These are phyloP conservation scores for Ispidina picta DNA, from an alignment of 2,797 vertebrate species.

Conservation along the genomic window DNA sequence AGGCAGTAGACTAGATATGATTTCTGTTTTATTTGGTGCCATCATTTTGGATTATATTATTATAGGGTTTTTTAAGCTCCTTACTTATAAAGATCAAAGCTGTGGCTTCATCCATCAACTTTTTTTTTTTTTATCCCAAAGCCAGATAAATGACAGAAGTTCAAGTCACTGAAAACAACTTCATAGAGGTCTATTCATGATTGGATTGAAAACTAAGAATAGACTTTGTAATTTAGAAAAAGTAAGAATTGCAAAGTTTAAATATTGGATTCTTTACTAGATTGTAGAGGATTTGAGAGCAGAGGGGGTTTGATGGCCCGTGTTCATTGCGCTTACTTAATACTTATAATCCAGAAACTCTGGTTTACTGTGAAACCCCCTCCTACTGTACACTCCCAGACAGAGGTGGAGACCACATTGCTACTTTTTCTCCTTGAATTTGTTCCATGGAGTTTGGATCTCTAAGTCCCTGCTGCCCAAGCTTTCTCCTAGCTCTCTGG, in stretches of 20 bases:
- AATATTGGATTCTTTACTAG: background rate
- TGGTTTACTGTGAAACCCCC: background rate
- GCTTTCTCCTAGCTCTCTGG: background rate
- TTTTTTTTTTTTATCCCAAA: background rate
- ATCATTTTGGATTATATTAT: conserved; percentile 57
- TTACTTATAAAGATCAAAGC: conserved; percentile 63
- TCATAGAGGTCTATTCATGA: background rate
- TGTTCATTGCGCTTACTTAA: background rate
- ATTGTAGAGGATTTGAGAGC: background rate
- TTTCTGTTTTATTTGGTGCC: conserved; percentile 24
- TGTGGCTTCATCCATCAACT: conserved; percentile 23
- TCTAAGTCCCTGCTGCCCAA: background rate
- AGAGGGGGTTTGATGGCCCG: fast-evolving
- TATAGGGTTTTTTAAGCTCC: conserved; percentile 39
- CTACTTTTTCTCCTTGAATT: background rate
- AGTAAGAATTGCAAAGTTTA: background rate
- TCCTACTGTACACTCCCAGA: background rate
- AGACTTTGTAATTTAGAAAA: background rate
- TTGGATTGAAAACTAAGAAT: background rate
- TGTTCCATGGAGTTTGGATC: background rate
- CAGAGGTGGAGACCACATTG: background rate
- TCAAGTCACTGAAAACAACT: background rate
- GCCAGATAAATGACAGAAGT: conserved; percentile 33
- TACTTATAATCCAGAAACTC: fast-evolving
- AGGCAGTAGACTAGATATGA: background rate